These are phyloP conservation scores for Resseliella maxima DNA, from an alignment of 2,888 invertebrate species.

Conservation along the genomic window DNA sequence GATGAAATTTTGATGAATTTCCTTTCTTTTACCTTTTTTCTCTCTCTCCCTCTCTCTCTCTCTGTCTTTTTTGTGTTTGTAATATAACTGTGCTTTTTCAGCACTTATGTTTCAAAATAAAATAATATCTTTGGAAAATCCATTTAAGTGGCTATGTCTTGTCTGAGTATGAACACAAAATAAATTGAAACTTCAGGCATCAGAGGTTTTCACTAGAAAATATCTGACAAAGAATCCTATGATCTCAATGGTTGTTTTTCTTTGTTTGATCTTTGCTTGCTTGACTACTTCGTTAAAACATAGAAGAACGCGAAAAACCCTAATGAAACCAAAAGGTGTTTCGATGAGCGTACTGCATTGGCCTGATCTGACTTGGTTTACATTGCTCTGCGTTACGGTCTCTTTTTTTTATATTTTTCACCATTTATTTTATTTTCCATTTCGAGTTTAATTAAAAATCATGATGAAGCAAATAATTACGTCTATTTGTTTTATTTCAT, in stretches of 20 bases:
- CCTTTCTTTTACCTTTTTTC: neutral
- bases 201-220: neutral
- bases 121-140: neutral
- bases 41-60: too few relatives aligned
- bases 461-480: slow-evolving; percentile 44
- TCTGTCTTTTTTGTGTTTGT: neutral
- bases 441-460: slow-evolving; percentile 34
- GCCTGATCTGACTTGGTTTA: neutral
- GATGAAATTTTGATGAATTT: slow-evolving; percentile 39
- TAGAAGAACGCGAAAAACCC: neutral
- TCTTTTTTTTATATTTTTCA: too few relatives aligned
- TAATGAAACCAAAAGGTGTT: neutral
- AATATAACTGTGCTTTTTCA: neutral
- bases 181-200: neutral
- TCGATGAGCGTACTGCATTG: neutral
- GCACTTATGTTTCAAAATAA: slow-evolving; percentile 9
- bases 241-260: neutral
- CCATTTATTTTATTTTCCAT: neutral
- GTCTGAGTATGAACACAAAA: too few relatives aligned
- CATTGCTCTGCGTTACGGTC: too few relatives aligned
- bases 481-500: neutral
- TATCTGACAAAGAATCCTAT: too few relatives aligned
- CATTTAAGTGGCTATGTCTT: neutral
- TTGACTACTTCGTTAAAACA: neutral
- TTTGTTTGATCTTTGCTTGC: neutral